A percentile compares a stretch with the other conserved stretches of the same genome.
phyloP scores from a whole-genome alignment of 2,113 vertebrate genomes.

The Turnix velox region DNA sequence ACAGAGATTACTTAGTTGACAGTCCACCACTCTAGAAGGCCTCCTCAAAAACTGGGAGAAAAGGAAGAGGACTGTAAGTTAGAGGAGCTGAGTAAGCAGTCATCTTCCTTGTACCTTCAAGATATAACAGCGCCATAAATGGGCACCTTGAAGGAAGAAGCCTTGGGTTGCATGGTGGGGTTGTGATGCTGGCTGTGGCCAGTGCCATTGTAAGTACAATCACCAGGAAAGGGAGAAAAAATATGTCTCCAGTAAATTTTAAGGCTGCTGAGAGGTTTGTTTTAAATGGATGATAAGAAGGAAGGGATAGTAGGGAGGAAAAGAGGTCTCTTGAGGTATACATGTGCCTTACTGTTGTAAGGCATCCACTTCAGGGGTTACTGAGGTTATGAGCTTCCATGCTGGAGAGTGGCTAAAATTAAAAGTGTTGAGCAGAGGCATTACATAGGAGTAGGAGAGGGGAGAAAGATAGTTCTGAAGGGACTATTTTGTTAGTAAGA shows the following conservation, averaged over 20 bases:
- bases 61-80: background rate
- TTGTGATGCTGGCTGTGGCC: background rate
- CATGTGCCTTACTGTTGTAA: background rate
- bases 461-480: background rate
- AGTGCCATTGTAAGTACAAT: background rate
- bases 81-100: background rate
- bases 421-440: background rate
- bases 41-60: background rate
- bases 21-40: background rate
- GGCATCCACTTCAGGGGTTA: background rate
- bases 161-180: background rate
- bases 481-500: background rate
- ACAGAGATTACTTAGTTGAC: background rate
- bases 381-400: accelerated
- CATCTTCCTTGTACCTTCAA: background rate
- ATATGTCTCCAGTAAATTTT: background rate
- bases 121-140: background rate
- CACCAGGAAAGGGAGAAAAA: background rate
- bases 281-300: background rate
- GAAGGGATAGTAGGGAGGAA: background rate
- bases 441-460: background rate
- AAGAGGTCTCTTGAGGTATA: background rate
- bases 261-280: background rate
- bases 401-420: background rate
- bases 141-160: background rate